Percentiles rank a stretch among this genome's conserved stretches.
phyloP scores from a whole-genome alignment of 2,888 invertebrate species.

The Rosalia funebris region DNA sequence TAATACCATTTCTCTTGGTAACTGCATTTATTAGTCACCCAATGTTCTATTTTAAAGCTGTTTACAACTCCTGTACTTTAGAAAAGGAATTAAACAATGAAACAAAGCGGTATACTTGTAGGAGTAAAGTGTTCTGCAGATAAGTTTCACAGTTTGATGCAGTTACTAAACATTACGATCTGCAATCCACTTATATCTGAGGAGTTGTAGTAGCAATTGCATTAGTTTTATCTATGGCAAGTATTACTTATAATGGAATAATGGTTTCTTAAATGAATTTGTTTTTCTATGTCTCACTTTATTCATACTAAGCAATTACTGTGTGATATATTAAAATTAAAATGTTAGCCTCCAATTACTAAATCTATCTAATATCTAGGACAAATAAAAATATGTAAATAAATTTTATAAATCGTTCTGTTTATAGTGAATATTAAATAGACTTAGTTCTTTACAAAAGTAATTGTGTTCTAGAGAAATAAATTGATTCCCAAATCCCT shows the following conservation, averaged over 20 bases:
- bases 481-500: no score
- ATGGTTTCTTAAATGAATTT: not conserved
- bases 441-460: no score
- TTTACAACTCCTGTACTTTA: not conserved
- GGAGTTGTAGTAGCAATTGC: not conserved
- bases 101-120: not conserved
- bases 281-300: not conserved
- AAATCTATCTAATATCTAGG: no score
- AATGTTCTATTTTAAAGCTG: not conserved
- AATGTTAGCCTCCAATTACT: not conserved
- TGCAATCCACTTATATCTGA: not conserved
- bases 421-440: not conserved
- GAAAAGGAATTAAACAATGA: not conserved
- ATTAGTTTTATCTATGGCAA: not conserved
- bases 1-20: not conserved
- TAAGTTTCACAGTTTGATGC: not conserved
- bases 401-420: not conserved
- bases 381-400: not conserved
- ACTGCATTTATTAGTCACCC: not conserved
- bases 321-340: not conserved
- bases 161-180: not conserved
- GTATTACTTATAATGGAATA: not conserved
- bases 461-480: no score
- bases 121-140: not conserved
- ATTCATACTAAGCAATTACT: not conserved